Conservation (phyloP, 1,140 invertebrate species). For the Lysiphlebus fabarum region DNA sequence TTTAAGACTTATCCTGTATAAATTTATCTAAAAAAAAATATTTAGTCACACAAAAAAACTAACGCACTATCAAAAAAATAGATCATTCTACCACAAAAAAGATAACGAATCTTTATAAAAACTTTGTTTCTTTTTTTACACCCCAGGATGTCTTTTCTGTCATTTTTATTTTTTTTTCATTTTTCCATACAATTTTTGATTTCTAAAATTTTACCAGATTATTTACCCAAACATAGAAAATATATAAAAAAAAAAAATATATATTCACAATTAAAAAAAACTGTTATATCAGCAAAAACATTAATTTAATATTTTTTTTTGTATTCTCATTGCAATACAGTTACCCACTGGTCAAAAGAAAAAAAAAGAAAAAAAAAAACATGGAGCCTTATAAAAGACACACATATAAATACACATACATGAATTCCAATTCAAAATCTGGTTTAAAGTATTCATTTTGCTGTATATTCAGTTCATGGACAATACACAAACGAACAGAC, state of each 20-base stretch:
- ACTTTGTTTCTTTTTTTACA: slow-evolving; percentile 22
- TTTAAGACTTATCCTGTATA: background rate
- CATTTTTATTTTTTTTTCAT: slow-evolving; percentile 16
- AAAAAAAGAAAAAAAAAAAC: background rate
- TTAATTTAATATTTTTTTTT: background rate
- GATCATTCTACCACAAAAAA: background rate
- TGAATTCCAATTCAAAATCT: no score
- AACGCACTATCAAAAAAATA: background rate
- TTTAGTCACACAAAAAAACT: background rate
- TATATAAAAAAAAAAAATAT: no score
- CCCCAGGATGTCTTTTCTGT: slow-evolving; percentile 9
- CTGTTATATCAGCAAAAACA: no score
- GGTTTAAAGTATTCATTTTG: slow-evolving; percentile 6
- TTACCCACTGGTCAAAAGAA: background rate
- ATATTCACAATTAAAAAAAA: no score
- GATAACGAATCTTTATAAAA: slow-evolving; percentile 24
- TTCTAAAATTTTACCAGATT: background rate
- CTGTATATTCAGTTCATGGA: slow-evolving; percentile 8
- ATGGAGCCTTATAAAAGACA: background rate
- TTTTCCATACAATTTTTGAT: background rate
- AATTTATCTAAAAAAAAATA: background rate
- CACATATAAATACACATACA: no score
- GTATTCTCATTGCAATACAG: background rate
- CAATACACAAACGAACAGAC: slow-evolving; percentile 5
- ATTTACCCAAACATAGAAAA: background rate